Evolutionary conservation across 2,797 vertebrate species (phyloP).

Genomic region (Morelia viridis): DNA sequence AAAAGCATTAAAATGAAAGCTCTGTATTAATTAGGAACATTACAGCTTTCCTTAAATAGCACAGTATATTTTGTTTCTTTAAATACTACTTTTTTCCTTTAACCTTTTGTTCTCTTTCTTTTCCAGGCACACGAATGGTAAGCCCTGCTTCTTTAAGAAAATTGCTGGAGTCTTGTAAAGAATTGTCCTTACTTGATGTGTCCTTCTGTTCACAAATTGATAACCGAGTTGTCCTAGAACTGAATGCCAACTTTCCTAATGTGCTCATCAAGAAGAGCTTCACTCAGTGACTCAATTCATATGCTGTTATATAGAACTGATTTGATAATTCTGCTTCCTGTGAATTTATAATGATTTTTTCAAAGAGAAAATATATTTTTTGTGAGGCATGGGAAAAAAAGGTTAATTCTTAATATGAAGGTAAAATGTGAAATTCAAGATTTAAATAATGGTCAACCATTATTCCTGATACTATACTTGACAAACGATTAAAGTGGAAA

Average conservation of each 20-base stretch:
- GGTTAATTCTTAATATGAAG: constrained; percentile 48
- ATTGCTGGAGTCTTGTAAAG: constrained; percentile 89
- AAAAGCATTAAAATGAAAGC: neutral
- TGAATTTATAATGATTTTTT: constrained; percentile 52
- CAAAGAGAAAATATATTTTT: constrained; percentile 38
- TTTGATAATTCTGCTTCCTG: constrained; percentile 59
- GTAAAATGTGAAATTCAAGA: constrained; percentile 55
- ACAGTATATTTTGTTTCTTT: neutral
- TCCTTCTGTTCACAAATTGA: constrained; percentile 99
- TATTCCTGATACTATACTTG: constrained; percentile 41
- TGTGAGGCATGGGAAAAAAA: constrained; percentile 53
- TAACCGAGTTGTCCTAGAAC: constrained; percentile 87
- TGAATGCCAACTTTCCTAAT: constrained; percentile 86
- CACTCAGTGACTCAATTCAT: constrained; percentile 84
- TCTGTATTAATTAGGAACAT: neutral
- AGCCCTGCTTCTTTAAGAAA: constrained; percentile 87
- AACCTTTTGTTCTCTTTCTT: constrained; percentile 29
- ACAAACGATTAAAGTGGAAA: constrained; percentile 57
- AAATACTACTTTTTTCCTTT: neutral
- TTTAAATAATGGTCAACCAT: constrained; percentile 35
- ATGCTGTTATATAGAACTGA: constrained; percentile 57
- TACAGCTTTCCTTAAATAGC: neutral
- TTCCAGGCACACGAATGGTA: constrained; percentile 92
- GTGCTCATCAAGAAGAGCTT: constrained; percentile 98
- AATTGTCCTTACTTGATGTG: constrained; percentile 89